phyloP scores from a whole-genome alignment of 2,797 vertebrate genomes.

The Diplodus puntazzo region DNA sequence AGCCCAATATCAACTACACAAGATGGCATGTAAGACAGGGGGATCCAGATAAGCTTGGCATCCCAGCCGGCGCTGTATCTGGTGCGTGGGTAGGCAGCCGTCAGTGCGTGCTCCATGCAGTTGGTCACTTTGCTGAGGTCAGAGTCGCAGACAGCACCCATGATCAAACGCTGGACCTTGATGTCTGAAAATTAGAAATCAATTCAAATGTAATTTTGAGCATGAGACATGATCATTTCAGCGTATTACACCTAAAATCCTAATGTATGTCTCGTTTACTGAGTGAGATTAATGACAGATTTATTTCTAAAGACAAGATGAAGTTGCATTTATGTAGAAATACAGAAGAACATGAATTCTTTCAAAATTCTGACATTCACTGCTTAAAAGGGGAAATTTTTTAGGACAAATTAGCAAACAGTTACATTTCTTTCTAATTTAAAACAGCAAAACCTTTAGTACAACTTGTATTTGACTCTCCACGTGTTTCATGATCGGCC shows the following conservation, averaged over 20 bases:
- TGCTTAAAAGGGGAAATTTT: not conserved
- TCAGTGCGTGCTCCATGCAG: slow-evolving; percentile 94
- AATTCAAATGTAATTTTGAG: not conserved
- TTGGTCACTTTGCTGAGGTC: slow-evolving; percentile 92
- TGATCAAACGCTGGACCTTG: slow-evolving; percentile 87
- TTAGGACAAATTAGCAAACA: not conserved
- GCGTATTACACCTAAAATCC: not conserved
- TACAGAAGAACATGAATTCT: not conserved
- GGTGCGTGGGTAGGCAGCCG: slow-evolving; percentile 88
- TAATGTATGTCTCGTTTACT: too few species aligned
- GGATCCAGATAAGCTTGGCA: slow-evolving; percentile 95
- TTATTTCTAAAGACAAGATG: not conserved
- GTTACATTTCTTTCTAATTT: not conserved
- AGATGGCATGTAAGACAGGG: slow-evolving; percentile 93
- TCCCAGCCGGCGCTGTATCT: slow-evolving; percentile 97
- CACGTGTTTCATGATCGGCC: too few species aligned
- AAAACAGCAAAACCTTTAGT: not conserved
- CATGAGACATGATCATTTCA: not conserved
- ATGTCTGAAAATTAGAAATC: slow-evolving; percentile 83
- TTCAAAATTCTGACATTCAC: not conserved
- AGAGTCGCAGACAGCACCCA: slow-evolving; percentile 90
- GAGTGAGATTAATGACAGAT: not conserved
- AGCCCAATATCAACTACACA: slow-evolving; percentile 89
- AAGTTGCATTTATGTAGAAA: not conserved
- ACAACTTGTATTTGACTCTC: not conserved